Conservation (phyloP, 2,113 vertebrate species). For the Coregonus clupeaformis region DNA sequence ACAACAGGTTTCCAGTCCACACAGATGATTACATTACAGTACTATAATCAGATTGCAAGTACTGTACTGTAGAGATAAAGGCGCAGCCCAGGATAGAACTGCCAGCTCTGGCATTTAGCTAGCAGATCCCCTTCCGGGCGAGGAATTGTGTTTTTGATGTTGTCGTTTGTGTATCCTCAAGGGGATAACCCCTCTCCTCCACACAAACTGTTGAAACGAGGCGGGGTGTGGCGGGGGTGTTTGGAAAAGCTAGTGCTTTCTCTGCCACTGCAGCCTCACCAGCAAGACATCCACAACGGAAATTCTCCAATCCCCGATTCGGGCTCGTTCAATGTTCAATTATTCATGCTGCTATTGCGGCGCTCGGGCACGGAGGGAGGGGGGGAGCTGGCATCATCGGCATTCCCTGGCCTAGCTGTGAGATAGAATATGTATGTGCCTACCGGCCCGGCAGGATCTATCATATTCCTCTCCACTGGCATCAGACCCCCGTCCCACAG, state of each 20-base stretch:
- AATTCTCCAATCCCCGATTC: conserved; percentile 63
- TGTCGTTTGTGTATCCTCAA: neutral
- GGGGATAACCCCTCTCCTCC: neutral
- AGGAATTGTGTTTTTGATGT: conserved; percentile 1
- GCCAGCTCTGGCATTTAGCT: neutral
- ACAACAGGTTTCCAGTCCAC: neutral
- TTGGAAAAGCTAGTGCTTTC: conserved; percentile 3
- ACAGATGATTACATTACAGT: neutral
- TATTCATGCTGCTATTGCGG: conserved; percentile 69
- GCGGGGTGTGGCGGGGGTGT: neutral
- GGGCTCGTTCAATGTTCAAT: conserved; percentile 70
- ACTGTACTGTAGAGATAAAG: neutral
- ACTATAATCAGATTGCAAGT: neutral
- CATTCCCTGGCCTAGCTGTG: conserved; percentile 46
- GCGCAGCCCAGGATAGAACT: neutral
- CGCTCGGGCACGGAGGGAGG: conserved; percentile 35
- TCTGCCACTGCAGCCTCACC: conserved; percentile 25
- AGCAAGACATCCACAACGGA: conserved; percentile 62
- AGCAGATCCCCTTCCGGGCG: neutral
- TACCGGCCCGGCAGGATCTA: conserved; percentile 13
- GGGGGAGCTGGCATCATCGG: conserved; percentile 4
- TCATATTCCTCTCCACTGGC: conserved; percentile 19
- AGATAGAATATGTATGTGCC: conserved; percentile 55
- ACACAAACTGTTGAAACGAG: neutral
- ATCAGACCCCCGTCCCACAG: neutral